These are phyloP conservation scores for Rhinolophus ferrumequinum DNA, from an alignment of 2,113 vertebrate genomes.

Conservation along the genomic window DNA sequence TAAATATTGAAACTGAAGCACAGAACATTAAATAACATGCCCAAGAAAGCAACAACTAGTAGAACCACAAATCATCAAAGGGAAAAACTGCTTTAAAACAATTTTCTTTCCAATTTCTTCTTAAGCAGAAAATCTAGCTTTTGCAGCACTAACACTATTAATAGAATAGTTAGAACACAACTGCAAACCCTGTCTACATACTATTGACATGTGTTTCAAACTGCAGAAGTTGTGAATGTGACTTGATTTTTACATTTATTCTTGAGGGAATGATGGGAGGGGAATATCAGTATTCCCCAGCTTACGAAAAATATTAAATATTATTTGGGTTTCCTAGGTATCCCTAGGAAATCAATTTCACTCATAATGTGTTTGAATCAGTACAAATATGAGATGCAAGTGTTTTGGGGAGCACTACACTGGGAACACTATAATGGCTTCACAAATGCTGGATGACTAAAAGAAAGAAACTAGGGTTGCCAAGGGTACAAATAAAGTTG, in stretches of 20 bases:
- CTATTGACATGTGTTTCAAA: background rate
- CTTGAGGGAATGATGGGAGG: background rate
- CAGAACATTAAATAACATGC: background rate
- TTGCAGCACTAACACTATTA: background rate
- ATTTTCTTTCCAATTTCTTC: background rate
- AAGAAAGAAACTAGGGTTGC: background rate
- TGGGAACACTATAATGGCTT: background rate
- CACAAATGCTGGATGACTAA: background rate
- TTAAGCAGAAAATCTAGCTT: background rate
- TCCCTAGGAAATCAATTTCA: conserved; percentile 24
- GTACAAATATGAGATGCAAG: background rate
- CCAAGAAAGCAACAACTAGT: background rate
- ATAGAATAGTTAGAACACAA: background rate
- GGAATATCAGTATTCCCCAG: background rate
- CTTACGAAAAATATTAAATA: background rate
- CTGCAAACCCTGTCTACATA: background rate
- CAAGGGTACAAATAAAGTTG: background rate
- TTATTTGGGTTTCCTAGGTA: background rate
- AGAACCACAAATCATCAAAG: background rate
- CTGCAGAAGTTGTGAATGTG: background rate
- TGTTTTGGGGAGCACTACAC: background rate
- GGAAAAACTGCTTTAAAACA: background rate
- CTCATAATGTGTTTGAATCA: background rate
- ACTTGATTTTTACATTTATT: background rate
- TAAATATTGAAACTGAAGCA: background rate